Evolutionary conservation across 2,113 vertebrate species (phyloP).

Genomic region (Sinocyclocheilus anophthalmus): DNA sequence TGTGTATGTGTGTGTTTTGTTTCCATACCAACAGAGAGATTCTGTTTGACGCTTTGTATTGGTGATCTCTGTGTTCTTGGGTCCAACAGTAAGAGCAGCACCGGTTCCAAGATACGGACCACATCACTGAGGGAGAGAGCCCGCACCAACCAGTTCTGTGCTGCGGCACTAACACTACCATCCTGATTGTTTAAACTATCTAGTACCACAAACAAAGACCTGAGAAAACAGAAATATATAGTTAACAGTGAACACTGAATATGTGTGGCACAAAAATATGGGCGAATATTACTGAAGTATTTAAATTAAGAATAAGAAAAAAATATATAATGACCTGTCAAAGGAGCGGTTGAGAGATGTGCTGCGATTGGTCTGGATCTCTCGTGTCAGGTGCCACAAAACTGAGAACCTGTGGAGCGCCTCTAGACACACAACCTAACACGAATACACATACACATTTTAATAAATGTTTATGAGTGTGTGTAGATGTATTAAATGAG

Average conservation of each 20-base stretch:
- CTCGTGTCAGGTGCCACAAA: constrained; percentile 96
- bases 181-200: constrained; percentile 89
- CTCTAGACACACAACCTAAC: constrained; percentile 87
- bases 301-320: neutral
- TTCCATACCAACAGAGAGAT: constrained; percentile 78
- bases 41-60: constrained; percentile 84
- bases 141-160: constrained; percentile 91
- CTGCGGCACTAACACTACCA: constrained; percentile 85
- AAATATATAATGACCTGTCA: constrained; percentile 79
- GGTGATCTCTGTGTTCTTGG: constrained; percentile 89
- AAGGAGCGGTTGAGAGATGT: constrained; percentile 90
- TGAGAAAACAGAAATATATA: constrained; percentile 61
- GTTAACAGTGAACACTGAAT: neutral
- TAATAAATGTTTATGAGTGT: neutral
- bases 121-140: constrained; percentile 92
- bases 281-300: neutral
- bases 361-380: constrained; percentile 87
- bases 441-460: neutral
- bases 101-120: constrained; percentile 90
- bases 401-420: constrained; percentile 92
- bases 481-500: neutral
- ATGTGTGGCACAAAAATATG: neutral
- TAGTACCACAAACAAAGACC: constrained; percentile 94
- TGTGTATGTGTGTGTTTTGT: neutral
- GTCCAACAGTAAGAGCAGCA: constrained; percentile 90